Conservation (phyloP, 2,888 invertebrate species). For the Teinopalpus imperialis region DNA sequence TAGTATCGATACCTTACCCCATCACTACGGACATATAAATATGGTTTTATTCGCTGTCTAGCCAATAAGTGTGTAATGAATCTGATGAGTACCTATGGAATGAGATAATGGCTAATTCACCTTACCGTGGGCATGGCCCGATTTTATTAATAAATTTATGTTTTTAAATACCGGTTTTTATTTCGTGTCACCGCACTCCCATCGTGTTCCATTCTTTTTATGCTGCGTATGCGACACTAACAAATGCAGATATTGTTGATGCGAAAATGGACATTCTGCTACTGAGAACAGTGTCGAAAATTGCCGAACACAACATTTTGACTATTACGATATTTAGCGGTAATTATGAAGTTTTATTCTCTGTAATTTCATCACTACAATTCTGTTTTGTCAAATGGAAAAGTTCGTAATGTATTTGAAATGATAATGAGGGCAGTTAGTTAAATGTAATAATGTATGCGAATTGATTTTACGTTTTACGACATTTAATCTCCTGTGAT, state of each 20-base stretch:
- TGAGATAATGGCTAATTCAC: constrained; percentile 70
- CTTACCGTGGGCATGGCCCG: constrained; percentile 69
- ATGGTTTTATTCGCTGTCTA: constrained; percentile 73
- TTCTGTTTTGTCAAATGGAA: constrained; percentile 23
- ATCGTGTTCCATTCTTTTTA: constrained; percentile 43
- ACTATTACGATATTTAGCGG: constrained; percentile 19
- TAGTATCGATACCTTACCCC: too few species aligned
- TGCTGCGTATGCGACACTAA: constrained; percentile 33
- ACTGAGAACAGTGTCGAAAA: not conserved
- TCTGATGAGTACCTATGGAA: constrained; percentile 69
- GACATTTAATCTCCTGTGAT: constrained; percentile 4
- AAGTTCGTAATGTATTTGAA: constrained; percentile 24
- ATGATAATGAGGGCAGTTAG: constrained; percentile 20
- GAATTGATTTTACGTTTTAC: constrained; percentile 20
- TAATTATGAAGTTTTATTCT: constrained; percentile 36
- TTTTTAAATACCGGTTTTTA: constrained; percentile 68
- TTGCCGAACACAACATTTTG: not conserved
- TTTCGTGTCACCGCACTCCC: constrained; percentile 61
- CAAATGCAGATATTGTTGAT: constrained; percentile 13
- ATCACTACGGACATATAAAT: constrained; percentile 59
- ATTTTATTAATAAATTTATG: constrained; percentile 61
- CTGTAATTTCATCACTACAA: constrained; percentile 35
- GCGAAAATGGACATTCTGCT: constrained; percentile 20
- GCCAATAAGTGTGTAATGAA: constrained; percentile 78
- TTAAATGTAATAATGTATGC: constrained; percentile 23